Base-by-base conservation (phyloP, 2,888 invertebrate genomes). In the Lithophane ornitopus region DNA sequence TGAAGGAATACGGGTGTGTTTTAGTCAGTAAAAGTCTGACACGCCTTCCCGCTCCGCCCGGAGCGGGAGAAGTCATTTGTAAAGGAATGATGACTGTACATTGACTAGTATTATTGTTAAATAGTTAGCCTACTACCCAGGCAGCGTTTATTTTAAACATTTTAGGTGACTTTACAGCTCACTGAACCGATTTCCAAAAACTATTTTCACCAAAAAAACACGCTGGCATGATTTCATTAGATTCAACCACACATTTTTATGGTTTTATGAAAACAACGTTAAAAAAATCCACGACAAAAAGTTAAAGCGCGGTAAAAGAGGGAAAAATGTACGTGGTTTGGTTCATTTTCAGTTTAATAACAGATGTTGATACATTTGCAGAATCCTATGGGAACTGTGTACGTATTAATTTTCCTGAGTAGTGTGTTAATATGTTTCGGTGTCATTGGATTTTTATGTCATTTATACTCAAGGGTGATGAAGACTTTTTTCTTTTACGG, bases 381-480 rank as follows among this genome's bases (percentile, higher is more conserved):
- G 14, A 58, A n/a, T 52, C 76, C 72, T 63, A n/a, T 26, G 76
- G 54, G 85, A 44, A 12, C 46, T 14, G 49, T 44, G 12, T 26
- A 28, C 41, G 59, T 65, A 76, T 84, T 81, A 76, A 80, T 82
- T 84, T 72, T 59, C 34, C 39, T 52, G 63, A 85, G 81, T 84
- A 82, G 28, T 70, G 26, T 72, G 49, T 49, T 39, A 26, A 70
- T 67, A 49, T 52, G 56, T 73, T 59, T 63, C 26, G 28, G 3
- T 63, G 26, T 7, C 74, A 52, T 49, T 58, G 44, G 41, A 59
- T 74, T 63, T 67, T 2, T 58, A 26, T 58, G 44, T 58, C 52
- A 34, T 69, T 58, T 22, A 66, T 46, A 39, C 69, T 41, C 72
- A 14, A 11, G 11, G 12, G 70, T n/a, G 9, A 34, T 70, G 3